Evolutionary conservation across 2,113 vertebrate species (phyloP).

Genomic region (Grammomys surdaster): DNA sequence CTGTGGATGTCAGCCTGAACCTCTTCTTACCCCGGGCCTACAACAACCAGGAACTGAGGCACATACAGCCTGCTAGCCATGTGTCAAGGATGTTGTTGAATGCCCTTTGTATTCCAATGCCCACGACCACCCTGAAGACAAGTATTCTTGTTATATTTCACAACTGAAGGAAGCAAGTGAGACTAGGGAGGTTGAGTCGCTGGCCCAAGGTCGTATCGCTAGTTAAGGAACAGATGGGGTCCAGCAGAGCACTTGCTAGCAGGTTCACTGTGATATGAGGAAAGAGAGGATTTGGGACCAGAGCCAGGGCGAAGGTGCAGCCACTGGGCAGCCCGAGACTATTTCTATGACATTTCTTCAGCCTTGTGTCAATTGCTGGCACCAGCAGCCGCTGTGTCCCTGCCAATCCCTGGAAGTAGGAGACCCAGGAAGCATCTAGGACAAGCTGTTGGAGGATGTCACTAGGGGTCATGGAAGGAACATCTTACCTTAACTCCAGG

Average conservation of each 20-base stretch:
- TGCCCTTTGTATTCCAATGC: fast-evolving
- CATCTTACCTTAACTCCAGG: not conserved
- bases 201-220: constrained; percentile 21
- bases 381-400: not conserved
- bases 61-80: fast-evolving
- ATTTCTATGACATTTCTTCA: constrained; percentile 13
- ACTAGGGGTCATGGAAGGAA: fast-evolving
- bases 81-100: not conserved
- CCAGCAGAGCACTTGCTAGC: not conserved
- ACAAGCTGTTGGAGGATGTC: not conserved
- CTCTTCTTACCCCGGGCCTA: too few species aligned
- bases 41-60: not conserved
- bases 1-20: not conserved
- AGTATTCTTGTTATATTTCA: not conserved
- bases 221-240: not conserved
- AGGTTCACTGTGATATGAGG: not conserved
- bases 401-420: constrained; percentile 65
- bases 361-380: not conserved
- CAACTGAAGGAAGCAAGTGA: not conserved
- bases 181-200: constrained; percentile 11
- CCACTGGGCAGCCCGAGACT: not conserved
- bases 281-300: not conserved
- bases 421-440: not conserved
- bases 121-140: not conserved
- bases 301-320: not conserved